These are phyloP conservation scores for Hypothenemus hampei DNA, from an alignment of 1,140 invertebrate species.

Conservation along the genomic window DNA sequence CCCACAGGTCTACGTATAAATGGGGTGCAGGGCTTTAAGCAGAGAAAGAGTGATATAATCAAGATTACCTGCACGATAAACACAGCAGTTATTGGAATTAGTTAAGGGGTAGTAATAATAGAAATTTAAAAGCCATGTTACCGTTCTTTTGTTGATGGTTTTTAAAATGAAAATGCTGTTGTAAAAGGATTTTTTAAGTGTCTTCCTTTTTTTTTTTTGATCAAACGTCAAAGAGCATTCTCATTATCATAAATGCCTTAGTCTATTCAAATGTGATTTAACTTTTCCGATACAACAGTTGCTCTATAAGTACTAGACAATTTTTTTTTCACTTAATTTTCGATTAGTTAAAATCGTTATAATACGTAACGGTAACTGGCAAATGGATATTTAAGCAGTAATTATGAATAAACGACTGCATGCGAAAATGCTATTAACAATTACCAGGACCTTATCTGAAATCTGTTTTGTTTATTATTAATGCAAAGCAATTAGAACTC, in stretches of 20 bases:
- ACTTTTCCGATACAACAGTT: too few species aligned
- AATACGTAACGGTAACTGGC: conserved; percentile 21
- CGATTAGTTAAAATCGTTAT: neutral
- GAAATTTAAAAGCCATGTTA: conserved; percentile 14
- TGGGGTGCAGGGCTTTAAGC: conserved; percentile 20
- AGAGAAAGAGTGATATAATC: conserved; percentile 16
- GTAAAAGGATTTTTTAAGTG: too few species aligned
- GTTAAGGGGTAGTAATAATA: conserved; percentile 17
- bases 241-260: too few species aligned
- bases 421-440: conserved; percentile 46
- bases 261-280: too few species aligned
- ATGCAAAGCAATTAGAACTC: conserved; percentile 44
- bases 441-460: conserved; percentile 43
- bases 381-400: conserved; percentile 35
- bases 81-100: conserved; percentile 18
- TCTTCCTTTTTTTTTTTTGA: too few species aligned
- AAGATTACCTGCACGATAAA: conserved; percentile 19
- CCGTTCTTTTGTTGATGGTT: neutral
- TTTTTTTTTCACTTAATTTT: too few species aligned
- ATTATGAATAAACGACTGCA: conserved; percentile 39
- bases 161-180: too few species aligned
- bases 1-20: too few species aligned
- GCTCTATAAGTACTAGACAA: too few species aligned
- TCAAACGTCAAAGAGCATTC: too few species aligned
- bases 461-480: conserved; percentile 46